These are phyloP conservation scores for Elephas maximus DNA, from an alignment of 2,113 vertebrate species.

Conservation along the genomic window DNA sequence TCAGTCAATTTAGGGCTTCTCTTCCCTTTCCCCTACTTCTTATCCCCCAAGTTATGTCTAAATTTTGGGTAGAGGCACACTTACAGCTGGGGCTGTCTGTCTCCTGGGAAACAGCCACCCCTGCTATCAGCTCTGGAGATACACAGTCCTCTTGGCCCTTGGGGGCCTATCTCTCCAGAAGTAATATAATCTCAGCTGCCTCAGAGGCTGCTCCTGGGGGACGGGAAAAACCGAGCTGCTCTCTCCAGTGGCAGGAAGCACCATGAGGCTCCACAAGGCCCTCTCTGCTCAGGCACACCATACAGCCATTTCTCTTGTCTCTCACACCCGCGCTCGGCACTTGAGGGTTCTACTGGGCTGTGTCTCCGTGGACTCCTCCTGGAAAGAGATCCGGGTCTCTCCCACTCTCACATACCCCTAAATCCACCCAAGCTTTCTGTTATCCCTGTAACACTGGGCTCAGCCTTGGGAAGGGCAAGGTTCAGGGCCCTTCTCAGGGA, in stretches of 20 bases:
- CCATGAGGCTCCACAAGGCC: not conserved
- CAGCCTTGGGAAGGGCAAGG: not conserved
- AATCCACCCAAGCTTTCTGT: not conserved
- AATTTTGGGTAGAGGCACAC: too few species aligned
- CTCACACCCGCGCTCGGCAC: too few species aligned
- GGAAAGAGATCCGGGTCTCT: not conserved
- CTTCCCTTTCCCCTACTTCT: not conserved
- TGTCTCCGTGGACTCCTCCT: not conserved
- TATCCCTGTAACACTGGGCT: not conserved
- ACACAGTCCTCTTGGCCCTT: not conserved
- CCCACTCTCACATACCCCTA: not conserved
- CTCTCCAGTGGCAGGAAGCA: not conserved
- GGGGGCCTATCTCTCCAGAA: not conserved
- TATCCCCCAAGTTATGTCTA: too few species aligned
- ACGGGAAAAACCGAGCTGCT: not conserved
- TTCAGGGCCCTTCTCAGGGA: not conserved
- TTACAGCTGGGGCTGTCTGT: too few species aligned
- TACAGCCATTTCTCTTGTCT: too few species aligned
- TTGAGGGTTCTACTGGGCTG: not conserved
- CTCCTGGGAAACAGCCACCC: too few species aligned
- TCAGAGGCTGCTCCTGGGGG: not conserved
- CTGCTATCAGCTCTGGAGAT: not conserved
- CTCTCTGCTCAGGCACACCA: not conserved
- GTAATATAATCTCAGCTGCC: not conserved
- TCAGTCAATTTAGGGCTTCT: not conserved